Evolutionary conservation across 1,140 invertebrate genomes (phyloP), one percentile per base, ranked within the genome.

Genomic region (Meloidogyne hapla): DNA sequence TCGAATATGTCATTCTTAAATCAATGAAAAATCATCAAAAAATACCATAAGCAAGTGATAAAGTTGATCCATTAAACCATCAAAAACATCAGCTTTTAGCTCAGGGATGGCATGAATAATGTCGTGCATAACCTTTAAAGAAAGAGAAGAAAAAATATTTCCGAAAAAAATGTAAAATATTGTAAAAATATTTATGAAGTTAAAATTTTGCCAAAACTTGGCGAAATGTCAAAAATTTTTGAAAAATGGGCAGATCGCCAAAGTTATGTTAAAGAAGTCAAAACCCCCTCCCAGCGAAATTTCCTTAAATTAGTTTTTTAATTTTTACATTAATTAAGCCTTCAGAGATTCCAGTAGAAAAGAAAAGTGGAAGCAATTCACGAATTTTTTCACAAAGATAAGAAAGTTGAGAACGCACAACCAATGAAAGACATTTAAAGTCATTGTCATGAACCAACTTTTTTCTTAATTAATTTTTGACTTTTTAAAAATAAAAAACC

Each of bases 391-490:
- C 91, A 79, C 93, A 92, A 13, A 90, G 89, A 48, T 91, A 90
- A 13, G 70, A 38, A 77, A 92, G 92, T 0, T 95, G 92, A 12
- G 95, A 93, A 87, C 93, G 92, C 0, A 93, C 93, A 1, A 99
- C 86, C 75, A 98, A 90, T 42, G 94, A 95, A n/a, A 99, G 92
- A 85, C 95, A 98, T 15, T 93, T 92, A 88, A 97, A 97, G 33
- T 98, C 92, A 0, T 93, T 91, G 0, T 94, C 93, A 83, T 98
- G 95, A 21, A 94, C 90, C 13, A 90, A 88, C 72, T 92, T 91
- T 77, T 89, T 89, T 81, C 89, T 90, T 76, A 66, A 82, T 83
- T 26, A 77, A 21, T 78, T 40, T 64, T 78, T 81, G 33, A 6
- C 33, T 21, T 9, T 25, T 42, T 76, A 38, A 6, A n/a, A 76